Percentiles rank a stretch among this genome's conserved stretches.
phyloP scores from a whole-genome alignment of 2,797 vertebrate genomes.

The Ceryle rudis region DNA sequence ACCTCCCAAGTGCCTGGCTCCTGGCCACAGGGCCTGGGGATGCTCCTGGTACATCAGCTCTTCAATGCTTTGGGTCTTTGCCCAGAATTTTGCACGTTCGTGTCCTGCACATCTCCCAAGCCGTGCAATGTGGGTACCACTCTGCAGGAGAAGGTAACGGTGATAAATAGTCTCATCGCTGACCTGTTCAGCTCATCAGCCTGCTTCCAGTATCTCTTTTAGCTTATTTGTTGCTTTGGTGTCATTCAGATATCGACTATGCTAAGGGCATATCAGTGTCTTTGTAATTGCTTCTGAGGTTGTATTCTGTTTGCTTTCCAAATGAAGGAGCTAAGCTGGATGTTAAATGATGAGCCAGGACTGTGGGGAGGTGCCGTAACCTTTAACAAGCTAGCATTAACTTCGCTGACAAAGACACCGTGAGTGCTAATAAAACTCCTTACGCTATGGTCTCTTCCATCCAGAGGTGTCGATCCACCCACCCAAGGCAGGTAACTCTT shows the following conservation, averaged over 20 bases:
- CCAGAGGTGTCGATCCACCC: fast-evolving
- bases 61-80: background rate
- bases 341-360: background rate
- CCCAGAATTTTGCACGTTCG: background rate
- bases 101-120: background rate
- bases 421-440: background rate
- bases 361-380: background rate
- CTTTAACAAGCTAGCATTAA: background rate
- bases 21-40: no score
- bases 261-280: background rate
- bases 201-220: background rate
- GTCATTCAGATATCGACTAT: background rate
- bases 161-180: background rate
- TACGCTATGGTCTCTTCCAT: background rate
- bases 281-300: background rate
- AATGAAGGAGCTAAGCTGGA: background rate
- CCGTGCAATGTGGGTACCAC: fast-evolving
- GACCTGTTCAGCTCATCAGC: background rate
- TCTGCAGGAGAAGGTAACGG: background rate
- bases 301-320: background rate
- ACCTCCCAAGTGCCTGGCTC: background rate
- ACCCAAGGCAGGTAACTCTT: background rate
- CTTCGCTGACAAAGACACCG: background rate
- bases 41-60: background rate
- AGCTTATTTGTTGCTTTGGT: background rate